These are phyloP conservation scores for Cervus canadensis DNA, from an alignment of 2,113 vertebrate species.

Conservation along the genomic window DNA sequence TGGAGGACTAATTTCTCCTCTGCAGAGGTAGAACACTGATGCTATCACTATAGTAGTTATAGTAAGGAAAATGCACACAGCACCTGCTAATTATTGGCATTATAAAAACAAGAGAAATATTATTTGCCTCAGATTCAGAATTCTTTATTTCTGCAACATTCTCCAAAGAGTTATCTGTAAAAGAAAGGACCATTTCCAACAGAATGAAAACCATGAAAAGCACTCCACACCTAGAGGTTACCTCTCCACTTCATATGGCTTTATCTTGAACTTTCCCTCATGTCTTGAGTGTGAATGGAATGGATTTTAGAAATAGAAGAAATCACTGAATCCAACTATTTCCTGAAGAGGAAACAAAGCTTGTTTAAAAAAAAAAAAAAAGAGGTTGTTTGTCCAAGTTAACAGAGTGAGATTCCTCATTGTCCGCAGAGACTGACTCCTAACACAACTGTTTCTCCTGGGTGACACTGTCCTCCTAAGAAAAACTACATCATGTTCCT, in stretches of 20 bases:
- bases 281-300: background rate
- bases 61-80: background rate
- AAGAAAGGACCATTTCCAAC: background rate
- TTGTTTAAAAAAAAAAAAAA: background rate
- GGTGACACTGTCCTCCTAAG: background rate
- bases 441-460: background rate
- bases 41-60: background rate
- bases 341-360: background rate
- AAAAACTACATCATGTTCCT: background rate
- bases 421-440: background rate
- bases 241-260: background rate
- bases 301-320: background rate
- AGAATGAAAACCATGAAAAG: background rate
- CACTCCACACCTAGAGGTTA: rapidly evolving
- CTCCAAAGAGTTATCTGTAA: background rate
- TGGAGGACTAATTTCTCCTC: background rate
- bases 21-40: background rate
- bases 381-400: background rate
- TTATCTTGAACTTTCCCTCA: background rate
- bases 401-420: background rate
- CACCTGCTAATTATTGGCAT: background rate
- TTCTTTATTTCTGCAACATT: background rate
- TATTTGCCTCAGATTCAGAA: background rate
- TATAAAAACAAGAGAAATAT: background rate
- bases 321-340: background rate